Evolutionary conservation across 2,113 vertebrate species (phyloP).

Genomic region (Picathartes gymnocephalus): DNA sequence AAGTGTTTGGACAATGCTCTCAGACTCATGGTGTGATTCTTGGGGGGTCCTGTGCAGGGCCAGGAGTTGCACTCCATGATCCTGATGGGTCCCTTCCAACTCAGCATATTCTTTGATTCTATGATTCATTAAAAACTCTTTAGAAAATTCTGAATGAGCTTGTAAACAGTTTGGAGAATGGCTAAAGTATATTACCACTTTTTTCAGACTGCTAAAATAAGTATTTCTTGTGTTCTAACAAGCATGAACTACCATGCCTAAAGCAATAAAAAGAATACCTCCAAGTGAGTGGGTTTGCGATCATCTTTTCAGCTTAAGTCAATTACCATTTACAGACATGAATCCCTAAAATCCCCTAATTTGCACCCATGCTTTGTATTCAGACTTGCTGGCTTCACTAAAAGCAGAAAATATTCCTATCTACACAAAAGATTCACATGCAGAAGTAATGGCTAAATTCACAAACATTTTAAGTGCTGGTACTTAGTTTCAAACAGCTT

Average conservation of each 20-base stretch:
- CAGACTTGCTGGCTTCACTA: not conserved
- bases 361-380: not conserved
- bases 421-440: not conserved
- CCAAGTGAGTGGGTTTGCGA: not conserved
- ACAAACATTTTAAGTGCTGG: not conserved
- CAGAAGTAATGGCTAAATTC: not conserved
- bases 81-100: not conserved
- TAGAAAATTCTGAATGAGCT: not conserved
- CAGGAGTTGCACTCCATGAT: too few species aligned
- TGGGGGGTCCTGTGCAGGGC: not conserved
- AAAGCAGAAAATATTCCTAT: not conserved
- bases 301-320: not conserved
- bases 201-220: not conserved
- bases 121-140: not conserved
- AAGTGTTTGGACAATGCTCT: not conserved
- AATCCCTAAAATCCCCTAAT: not conserved
- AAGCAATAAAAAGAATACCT: not conserved
- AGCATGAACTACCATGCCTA: not conserved
- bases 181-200: not conserved
- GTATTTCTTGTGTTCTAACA: not conserved
- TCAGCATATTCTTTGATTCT: not conserved
- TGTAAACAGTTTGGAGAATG: not conserved
- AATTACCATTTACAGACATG: not conserved
- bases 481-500: not conserved
- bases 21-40: too few species aligned